Evolutionary conservation across 2,888 invertebrate genomes (phyloP).

Genomic region (Hypomecis atomaria): DNA sequence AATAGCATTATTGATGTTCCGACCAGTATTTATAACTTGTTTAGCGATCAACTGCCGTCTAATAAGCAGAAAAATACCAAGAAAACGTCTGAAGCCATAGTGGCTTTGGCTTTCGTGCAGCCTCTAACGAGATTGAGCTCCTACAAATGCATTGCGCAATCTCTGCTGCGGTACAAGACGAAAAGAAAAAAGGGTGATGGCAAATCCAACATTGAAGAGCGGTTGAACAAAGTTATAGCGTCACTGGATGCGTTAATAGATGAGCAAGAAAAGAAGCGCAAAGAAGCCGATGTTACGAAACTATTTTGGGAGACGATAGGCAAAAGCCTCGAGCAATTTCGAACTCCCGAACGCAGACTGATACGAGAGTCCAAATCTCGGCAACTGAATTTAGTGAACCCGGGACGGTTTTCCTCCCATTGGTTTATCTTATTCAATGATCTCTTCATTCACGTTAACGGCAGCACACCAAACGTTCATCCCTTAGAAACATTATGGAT

Average conservation of each 20-base stretch:
- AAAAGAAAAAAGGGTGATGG: conserved; percentile 70
- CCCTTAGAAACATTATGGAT: conserved; percentile 92
- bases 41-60: conserved; percentile 83
- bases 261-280: conserved; percentile 85
- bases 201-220: conserved; percentile 79
- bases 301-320: conserved; percentile 90
- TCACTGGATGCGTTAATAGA: conserved; percentile 87
- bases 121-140: conserved; percentile 86
- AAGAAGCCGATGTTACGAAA: conserved; percentile 88
- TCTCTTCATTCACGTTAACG: conserved; percentile 90
- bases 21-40: conserved; percentile 81
- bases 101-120: conserved; percentile 85
- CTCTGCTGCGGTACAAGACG: conserved; percentile 78
- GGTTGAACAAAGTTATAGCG: conserved; percentile 83
- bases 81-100: conserved; percentile 84
- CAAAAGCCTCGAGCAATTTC: conserved; percentile 86
- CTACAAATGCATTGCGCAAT: conserved; percentile 86
- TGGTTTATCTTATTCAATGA: conserved; percentile 94
- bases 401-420: conserved; percentile 90
- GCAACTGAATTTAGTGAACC: conserved; percentile 88
- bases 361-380: conserved; percentile 90
- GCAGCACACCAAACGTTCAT: conserved; percentile 87
- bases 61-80: conserved; percentile 83
- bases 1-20: conserved; percentile 86
- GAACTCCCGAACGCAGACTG: conserved; percentile 88